Evolutionary conservation across 2,113 vertebrate species (phyloP), one percentile per base, ranked within the genome.

Genomic region (Uria aalge): DNA sequence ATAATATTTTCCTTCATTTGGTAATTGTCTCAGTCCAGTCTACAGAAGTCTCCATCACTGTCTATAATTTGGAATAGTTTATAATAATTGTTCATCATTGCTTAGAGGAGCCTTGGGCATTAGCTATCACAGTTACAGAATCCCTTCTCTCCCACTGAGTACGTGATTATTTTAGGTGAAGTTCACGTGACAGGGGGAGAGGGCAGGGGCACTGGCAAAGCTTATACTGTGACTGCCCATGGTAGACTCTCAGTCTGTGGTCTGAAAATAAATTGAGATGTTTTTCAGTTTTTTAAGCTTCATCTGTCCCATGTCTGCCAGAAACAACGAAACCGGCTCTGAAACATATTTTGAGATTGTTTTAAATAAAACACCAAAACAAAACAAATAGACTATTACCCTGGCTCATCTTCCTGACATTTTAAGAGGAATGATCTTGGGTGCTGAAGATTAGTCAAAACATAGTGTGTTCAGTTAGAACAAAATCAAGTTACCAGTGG

Each of bases 1-100:
- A 98, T 96, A 98, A 98, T 98, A 98, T 98, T 98, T 98, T 98
- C 95, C 98, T 98, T 98, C 97, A 97, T 97, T 98, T 84, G 43
- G 95, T 98, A 98, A 98, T 98, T 98, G 97, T 98, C 96, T 98
- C 79, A 68, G 97, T 94, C 95, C 96, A 94, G 96, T 97, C 95
- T 96, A 94, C 92, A 81, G 60, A 90, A 95, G 96, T 95, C 97
- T 90, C 83, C 72, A 94, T 94, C 91, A 91, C 90, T 72, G 64
- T 92, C 96, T 96, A 57, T 97, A 96, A 98, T 98, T 98, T 97
- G 94, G 90, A 95, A 95, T 89, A 96, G 94, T 94, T 98, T 97
- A 94, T 97, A 97, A 94, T 96, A 96, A 96, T 87, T 96, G 94
- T 82, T 97, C 76, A 27, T 96, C 94, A 86, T 81, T 93, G 95